A percentile compares a stretch with the other conserved stretches of the same genome.
phyloP scores from a whole-genome alignment of 2,797 vertebrate species.

The Periophthalmus magnuspinnatus region DNA sequence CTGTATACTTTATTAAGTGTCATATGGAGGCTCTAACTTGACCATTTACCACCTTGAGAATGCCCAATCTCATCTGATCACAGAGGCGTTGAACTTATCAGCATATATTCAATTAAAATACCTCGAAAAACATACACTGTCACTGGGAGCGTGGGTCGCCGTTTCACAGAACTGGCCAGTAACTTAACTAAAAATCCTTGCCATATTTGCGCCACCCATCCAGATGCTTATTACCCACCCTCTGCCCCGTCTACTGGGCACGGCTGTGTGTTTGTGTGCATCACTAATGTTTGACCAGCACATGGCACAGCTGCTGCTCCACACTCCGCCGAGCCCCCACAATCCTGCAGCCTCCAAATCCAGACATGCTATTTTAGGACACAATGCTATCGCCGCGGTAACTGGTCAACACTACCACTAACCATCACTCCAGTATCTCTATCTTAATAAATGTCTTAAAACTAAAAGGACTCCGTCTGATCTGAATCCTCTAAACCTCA shows the following conservation, averaged over 20 bases:
- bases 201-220: neutral
- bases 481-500: no score
- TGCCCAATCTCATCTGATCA: no score
- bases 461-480: no score
- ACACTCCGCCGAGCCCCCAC: slow-evolving; percentile 26
- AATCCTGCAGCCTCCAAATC: slow-evolving; percentile 52
- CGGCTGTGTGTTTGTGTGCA: slow-evolving; percentile 9
- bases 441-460: slow-evolving; percentile 13
- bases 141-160: no score
- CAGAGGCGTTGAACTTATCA: no score
- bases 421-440: slow-evolving; percentile 19
- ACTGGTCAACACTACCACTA: slow-evolving; percentile 49
- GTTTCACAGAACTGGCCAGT: no score
- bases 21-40: no score
- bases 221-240: slow-evolving; percentile 3
- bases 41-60: no score
- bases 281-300: slow-evolving; percentile 40
- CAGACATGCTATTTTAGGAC: slow-evolving; percentile 65
- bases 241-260: slow-evolving; percentile 12
- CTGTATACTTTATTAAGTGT: no score
- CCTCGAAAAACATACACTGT: no score
- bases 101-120: no score
- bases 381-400: slow-evolving; percentile 50
- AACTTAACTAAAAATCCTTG: neutral
- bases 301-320: slow-evolving; percentile 42